Base-by-base conservation (phyloP, 2,888 invertebrate species). In the Desoria tigrina region DNA sequence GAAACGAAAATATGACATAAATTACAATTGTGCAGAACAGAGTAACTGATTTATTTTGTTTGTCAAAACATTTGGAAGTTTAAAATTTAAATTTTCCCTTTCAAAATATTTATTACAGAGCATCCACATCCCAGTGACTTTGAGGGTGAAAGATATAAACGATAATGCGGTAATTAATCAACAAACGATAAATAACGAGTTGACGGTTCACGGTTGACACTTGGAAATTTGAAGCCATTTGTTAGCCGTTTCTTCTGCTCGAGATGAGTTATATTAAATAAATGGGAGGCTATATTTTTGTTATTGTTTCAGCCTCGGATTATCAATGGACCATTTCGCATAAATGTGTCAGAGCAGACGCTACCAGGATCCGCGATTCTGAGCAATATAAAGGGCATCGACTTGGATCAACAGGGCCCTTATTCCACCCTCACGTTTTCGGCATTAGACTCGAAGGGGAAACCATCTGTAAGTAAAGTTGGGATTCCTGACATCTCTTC, bases 111-210 rank as follows among this genome's bases (percentile, higher is more conserved):
- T n/a, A n/a, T n/a, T n/a, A n/a, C 81, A 88, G 85, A 89, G 87
- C 71, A 89, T 90, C 79, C 85, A 88, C 63, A 89, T 91, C 78
- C 91, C 91, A 1, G 88, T 91, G 39, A 90, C 88, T 74, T 88
- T 91, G 59, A 85, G 92, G 75, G 93, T 94, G 65, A 92, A 90
- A 74, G 94, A 94, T 57, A 73, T 72, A 1, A 75, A 75, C 45
- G 75, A 75, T 49, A 73, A 73, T 56, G 65, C 63, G 4, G 57
- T 58, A 58, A 58, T 42, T 21, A 28, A 23, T 51, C 45, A 18
- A 45, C 45, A 45, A 39, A 39, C 39, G 9, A 39, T 39, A 11
- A 9, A 39, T 39, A 11, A 11, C 39, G 32, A 32, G 32, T 32
- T 32, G n/a, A n/a, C n/a, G n/a, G n/a, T n/a, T n/a, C n/a, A n/a